A percentile compares a stretch with the other conserved stretches of the same genome.
These are phyloP conservation scores for Eptesicus fuscus DNA, from an alignment of 2,113 vertebrate species.

Conservation along the genomic window DNA sequence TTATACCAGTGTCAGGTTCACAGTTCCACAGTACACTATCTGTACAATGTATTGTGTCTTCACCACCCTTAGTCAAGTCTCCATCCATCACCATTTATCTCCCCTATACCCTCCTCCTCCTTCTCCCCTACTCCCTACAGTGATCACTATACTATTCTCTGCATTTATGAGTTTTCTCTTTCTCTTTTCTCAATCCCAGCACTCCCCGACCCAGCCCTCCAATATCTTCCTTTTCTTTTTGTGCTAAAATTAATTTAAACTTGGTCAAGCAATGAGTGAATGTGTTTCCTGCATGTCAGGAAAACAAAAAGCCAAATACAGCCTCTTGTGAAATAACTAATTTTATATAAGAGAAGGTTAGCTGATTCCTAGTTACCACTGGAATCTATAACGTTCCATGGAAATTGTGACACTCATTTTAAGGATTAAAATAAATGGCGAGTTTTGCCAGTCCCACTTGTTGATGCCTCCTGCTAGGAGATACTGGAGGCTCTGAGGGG, in stretches of 20 bases:
- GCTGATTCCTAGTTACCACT: not conserved
- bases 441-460: not conserved
- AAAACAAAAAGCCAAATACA: not conserved
- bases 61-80: not conserved
- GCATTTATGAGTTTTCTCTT: not conserved
- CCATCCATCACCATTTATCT: not conserved
- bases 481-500: conserved; percentile 25
- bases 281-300: not conserved
- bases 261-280: not conserved
- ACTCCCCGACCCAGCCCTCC: not conserved
- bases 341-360: not conserved
- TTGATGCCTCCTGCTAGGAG: not conserved
- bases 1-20: not conserved
- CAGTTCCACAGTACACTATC: not conserved
- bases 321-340: not conserved
- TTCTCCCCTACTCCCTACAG: not conserved
- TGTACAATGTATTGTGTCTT: not conserved
- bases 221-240: not conserved
- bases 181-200: not conserved
- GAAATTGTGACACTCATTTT: not conserved
- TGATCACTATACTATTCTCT: not conserved
- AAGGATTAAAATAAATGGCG: not conserved
- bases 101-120: not conserved
- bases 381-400: not conserved
- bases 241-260: not conserved